A percentile compares a stretch with the other conserved stretches of the same genome.
Conservation (phyloP, 2,888 invertebrate genomes). For the Lamellibrachia satsuma region DNA sequence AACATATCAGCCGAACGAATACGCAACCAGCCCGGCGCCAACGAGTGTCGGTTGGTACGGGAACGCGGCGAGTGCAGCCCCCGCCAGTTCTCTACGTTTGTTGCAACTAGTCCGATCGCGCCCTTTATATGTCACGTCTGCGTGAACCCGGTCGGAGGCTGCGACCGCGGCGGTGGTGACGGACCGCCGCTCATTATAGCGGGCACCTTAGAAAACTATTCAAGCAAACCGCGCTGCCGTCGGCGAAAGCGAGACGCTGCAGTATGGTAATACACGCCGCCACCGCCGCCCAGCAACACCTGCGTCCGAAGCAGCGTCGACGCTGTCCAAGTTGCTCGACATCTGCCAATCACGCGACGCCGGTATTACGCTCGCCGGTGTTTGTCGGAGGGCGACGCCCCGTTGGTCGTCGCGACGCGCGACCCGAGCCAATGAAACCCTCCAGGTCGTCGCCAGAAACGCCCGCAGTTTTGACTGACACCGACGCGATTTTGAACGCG, state of each 20-base stretch:
- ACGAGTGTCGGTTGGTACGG: not conserved
- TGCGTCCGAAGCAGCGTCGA: not conserved
- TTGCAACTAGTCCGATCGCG: not conserved
- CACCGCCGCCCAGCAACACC: not conserved
- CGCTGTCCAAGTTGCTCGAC: not conserved
- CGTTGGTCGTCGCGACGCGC: not conserved
- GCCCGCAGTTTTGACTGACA: slow-evolving; percentile 6
- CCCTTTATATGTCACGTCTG: slow-evolving; percentile 5
- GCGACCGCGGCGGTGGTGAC: not conserved
- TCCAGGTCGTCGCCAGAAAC: not conserved
- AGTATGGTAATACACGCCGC: not conserved
- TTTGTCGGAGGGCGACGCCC: not conserved
- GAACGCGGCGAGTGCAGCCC: not conserved
- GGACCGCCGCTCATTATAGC: not conserved
- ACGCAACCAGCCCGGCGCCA: not conserved
- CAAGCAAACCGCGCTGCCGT: not conserved
- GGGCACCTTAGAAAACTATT: slow-evolving; percentile 9
- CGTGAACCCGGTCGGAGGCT: not conserved
- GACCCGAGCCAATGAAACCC: not conserved
- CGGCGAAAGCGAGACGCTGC: not conserved
- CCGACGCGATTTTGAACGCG: not conserved
- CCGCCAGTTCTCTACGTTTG: not conserved
- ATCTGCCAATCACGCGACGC: not conserved
- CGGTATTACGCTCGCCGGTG: not conserved
- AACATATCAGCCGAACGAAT: not conserved